A percentile compares a stretch with the other conserved stretches of the same genome.
phyloP scores from a whole-genome alignment of 2,888 invertebrate species.

The Perdita meconis region DNA sequence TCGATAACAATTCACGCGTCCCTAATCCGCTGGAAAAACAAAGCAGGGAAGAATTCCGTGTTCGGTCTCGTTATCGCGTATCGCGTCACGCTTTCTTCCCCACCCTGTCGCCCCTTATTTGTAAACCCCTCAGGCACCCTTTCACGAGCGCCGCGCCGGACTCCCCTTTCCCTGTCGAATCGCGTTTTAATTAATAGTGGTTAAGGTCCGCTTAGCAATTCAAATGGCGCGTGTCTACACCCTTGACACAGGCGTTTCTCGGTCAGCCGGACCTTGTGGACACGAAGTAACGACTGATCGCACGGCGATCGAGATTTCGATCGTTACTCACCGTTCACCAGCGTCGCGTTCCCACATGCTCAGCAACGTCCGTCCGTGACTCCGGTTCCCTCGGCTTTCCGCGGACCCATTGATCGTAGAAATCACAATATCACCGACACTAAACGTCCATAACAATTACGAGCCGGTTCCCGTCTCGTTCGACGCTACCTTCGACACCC shows the following conservation, averaged over 20 bases:
- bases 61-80: neutral
- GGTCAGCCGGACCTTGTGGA: constrained; percentile 46
- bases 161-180: constrained; percentile 45
- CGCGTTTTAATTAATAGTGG: constrained; percentile 71
- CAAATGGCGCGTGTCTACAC: constrained; percentile 70
- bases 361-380: constrained; percentile 19
- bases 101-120: constrained; percentile 11
- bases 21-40: neutral
- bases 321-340: constrained; percentile 48
- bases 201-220: constrained; percentile 72
- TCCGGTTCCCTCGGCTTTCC: neutral
- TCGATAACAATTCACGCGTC: neutral
- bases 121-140: constrained; percentile 7
- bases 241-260: constrained; percentile 67
- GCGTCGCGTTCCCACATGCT: constrained; percentile 14
- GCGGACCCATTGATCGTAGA: neutral
- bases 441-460: constrained; percentile 5
- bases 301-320: constrained; percentile 24
- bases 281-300: constrained; percentile 25
- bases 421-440: neutral
- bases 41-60: neutral
- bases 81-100: neutral
- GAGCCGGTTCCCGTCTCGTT: neutral
- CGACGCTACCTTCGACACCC: neutral
- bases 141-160: neutral